Percentiles rank a stretch among this genome's conserved stretches.
These are phyloP conservation scores for Rhopalosiphum padi DNA, from an alignment of 1,140 invertebrate genomes.

Conservation along the genomic window DNA sequence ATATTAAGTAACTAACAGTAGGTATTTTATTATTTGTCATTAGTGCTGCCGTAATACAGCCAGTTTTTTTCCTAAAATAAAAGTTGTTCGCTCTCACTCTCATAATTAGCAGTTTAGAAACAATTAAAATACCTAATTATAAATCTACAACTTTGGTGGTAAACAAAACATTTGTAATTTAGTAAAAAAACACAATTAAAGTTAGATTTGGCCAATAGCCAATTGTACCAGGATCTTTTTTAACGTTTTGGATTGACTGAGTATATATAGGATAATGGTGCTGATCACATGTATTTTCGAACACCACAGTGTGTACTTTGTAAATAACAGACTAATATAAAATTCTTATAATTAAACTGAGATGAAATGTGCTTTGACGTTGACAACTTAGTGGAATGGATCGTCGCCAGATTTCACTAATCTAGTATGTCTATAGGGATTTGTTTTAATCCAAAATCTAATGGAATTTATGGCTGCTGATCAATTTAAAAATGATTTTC, in stretches of 20 bases:
- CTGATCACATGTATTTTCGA: neutral
- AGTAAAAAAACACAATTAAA: slow-evolving; percentile 36
- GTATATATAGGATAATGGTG: neutral
- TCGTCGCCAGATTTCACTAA: slow-evolving; percentile 15
- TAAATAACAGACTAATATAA: neutral
- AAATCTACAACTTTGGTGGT: neutral
- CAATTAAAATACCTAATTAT: slow-evolving; percentile 22
- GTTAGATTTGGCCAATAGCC: neutral
- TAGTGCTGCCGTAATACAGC: neutral
- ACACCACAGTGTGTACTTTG: neutral
- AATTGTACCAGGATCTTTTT: neutral
- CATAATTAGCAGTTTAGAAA: neutral
- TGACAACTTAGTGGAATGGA: slow-evolving; percentile 29
- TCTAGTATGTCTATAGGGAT: neutral
- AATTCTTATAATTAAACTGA: slow-evolving; percentile 1
- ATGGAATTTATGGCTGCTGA: slow-evolving; percentile 20
- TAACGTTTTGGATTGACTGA: neutral
- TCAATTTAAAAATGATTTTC: neutral
- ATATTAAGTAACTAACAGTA: neutral
- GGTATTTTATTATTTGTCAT: neutral
- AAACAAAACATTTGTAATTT: slow-evolving; percentile 24
- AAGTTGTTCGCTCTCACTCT: neutral
- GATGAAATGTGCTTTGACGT: neutral
- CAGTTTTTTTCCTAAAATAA: slow-evolving; percentile 8
- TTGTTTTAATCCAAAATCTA: slow-evolving; percentile 20